A percentile compares a stretch with the other conserved stretches of the same genome.
Conservation (phyloP, 2,113 vertebrate species). For the Tamias sibiricus region DNA sequence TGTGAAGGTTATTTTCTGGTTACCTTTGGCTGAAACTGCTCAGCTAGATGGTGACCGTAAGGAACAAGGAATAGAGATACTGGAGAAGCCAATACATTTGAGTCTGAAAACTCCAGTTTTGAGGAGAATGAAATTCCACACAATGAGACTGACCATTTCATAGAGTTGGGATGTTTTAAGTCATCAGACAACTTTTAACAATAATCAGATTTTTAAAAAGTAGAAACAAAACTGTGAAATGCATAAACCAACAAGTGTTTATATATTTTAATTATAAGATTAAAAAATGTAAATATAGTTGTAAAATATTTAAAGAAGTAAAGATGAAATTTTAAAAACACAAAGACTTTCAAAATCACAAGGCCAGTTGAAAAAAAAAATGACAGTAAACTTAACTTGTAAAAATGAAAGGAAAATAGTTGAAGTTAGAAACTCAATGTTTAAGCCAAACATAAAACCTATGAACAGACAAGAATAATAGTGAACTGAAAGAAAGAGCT, state of each 20-base stretch:
- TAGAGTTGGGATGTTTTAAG: neutral
- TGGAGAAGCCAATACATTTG: rapidly evolving
- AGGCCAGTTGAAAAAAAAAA: neutral
- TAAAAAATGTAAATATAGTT: neutral
- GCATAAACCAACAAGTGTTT: neutral
- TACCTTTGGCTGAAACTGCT: slow-evolving; percentile 91
- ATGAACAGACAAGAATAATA: neutral
- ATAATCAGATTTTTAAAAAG: neutral
- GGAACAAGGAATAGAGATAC: slow-evolving; percentile 83
- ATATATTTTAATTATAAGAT: slow-evolving; percentile 25
- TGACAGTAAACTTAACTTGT: slow-evolving; percentile 16
- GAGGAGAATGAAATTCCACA: neutral
- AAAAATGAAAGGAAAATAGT: neutral
- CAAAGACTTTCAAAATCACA: neutral
- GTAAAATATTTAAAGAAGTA: neutral
- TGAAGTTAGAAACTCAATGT: neutral
- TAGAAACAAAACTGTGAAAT: neutral
- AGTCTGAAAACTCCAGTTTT: slow-evolving; percentile 67
- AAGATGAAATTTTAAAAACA: slow-evolving; percentile 19
- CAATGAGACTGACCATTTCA: neutral
- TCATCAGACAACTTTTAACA: neutral
- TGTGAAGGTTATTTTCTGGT: slow-evolving; percentile 96
- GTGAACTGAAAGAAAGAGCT: neutral
- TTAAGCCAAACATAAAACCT: neutral
- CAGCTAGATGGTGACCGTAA: slow-evolving; percentile 87